These are phyloP conservation scores for Lota lota DNA, from an alignment of 2,113 vertebrate genomes.

Conservation along the genomic window DNA sequence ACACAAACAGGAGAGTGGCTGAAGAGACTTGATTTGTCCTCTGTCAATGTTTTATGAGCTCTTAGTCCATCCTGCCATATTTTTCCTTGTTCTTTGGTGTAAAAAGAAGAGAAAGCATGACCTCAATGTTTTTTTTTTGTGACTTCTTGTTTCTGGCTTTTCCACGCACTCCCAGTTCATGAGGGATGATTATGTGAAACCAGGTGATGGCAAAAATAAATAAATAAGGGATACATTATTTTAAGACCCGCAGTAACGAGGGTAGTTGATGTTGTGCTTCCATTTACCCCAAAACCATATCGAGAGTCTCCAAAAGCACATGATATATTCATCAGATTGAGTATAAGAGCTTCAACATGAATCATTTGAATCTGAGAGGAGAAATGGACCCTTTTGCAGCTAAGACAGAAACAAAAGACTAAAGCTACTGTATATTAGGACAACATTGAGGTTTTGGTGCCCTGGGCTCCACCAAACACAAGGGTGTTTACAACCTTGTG, in stretches of 20 bases:
- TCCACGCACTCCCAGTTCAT: no score
- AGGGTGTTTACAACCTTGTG: no score
- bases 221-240: conserved; percentile 2
- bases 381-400: no score
- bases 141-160: no score
- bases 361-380: background rate
- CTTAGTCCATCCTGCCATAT: conserved; percentile 11
- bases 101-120: conserved; percentile 29
- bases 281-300: conserved; percentile 44
- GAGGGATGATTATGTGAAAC: no score
- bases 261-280: conserved; percentile 43
- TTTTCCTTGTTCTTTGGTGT: conserved; percentile 20
- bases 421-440: no score
- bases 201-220: background rate
- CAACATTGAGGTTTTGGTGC: no score
- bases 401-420: no score
- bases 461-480: no score
- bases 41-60: conserved; percentile 65
- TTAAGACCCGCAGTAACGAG: conserved; percentile 55
- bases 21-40: conserved; percentile 45
- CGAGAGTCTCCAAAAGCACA: conserved; percentile 49
- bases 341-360: conserved; percentile 53
- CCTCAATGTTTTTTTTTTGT: conserved; percentile 18
- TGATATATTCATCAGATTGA: conserved; percentile 59
- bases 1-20: conserved; percentile 9